These are phyloP conservation scores for Barnardius zonarius DNA, from an alignment of 2,113 vertebrate species.

Conservation along the genomic window DNA sequence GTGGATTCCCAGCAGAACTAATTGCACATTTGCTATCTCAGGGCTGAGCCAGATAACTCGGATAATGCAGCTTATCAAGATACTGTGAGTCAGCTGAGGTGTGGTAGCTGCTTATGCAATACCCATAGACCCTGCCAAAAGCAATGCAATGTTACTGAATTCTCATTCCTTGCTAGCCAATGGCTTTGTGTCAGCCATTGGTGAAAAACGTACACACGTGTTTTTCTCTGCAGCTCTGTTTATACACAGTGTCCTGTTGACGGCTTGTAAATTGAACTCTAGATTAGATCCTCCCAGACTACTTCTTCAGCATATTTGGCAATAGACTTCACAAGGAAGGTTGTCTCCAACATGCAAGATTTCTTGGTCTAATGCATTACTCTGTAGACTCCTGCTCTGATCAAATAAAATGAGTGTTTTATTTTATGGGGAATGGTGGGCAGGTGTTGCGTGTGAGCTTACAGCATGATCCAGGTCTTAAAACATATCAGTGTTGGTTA, in stretches of 20 bases:
- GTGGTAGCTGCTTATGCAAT: not conserved
- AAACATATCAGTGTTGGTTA: not conserved
- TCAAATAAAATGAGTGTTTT: not conserved
- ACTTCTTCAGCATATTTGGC: not conserved
- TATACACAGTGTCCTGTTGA: not conserved
- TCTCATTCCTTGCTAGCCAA: not conserved
- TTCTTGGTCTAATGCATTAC: not conserved
- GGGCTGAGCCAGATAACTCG: not conserved
- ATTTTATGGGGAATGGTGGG: not conserved
- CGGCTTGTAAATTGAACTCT: not conserved
- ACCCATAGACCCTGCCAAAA: not conserved
- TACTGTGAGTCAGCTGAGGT: not conserved
- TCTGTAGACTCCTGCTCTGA: not conserved
- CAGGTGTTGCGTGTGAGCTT: not conserved
- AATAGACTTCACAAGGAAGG: not conserved
- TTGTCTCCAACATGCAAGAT: not conserved
- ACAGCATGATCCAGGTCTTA: not conserved
- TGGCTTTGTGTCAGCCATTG: not conserved
- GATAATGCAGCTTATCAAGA: not conserved
- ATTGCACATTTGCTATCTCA: accelerated
- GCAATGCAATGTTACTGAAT: not conserved
- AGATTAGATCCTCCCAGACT: not conserved
- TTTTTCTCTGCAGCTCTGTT: not conserved
- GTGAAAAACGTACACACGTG: not conserved
- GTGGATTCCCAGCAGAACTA: not conserved